These are phyloP conservation scores for Belonocnema kinseyi DNA, from an alignment of 1,140 invertebrate genomes.

Conservation along the genomic window DNA sequence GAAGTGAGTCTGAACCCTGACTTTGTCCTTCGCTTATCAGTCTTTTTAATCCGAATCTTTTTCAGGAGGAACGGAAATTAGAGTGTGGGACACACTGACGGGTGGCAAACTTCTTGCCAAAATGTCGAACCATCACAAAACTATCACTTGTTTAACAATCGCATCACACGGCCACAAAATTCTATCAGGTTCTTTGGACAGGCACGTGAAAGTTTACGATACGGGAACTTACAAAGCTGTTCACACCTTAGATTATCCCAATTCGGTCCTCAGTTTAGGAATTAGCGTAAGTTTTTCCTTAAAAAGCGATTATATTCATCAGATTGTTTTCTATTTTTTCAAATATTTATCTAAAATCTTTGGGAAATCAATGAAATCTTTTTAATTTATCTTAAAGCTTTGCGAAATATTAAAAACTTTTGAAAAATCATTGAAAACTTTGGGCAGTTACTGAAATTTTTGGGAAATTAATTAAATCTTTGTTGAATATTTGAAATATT, in stretches of 20 bases:
- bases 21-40: too few species aligned
- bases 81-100: slow-evolving; percentile 94
- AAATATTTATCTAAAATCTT: too few species aligned
- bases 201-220: slow-evolving; percentile 97
- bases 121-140: slow-evolving; percentile 94
- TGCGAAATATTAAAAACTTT: too few species aligned
- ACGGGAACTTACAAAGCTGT: slow-evolving; percentile 90
- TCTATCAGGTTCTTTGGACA: slow-evolving; percentile 92
- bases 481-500: too few species aligned
- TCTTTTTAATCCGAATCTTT: background rate
- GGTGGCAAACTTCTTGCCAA: slow-evolving; percentile 89
- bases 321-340: too few species aligned
- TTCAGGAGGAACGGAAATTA: slow-evolving; percentile 90
- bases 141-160: slow-evolving; percentile 88
- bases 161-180: slow-evolving; percentile 88
- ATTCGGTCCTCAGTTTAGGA: slow-evolving; percentile 91
- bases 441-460: too few species aligned
- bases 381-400: too few species aligned
- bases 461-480: too few species aligned
- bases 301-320: too few species aligned
- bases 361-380: too few species aligned
- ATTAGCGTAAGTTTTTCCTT: slow-evolving; percentile 79
- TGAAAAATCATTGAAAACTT: too few species aligned
- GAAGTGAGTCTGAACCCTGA: too few species aligned
- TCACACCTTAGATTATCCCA: slow-evolving; percentile 93